Base-by-base conservation (phyloP, 92 coral and sea anemone genomes). In the Hydrozoanthus gracilis region DNA sequence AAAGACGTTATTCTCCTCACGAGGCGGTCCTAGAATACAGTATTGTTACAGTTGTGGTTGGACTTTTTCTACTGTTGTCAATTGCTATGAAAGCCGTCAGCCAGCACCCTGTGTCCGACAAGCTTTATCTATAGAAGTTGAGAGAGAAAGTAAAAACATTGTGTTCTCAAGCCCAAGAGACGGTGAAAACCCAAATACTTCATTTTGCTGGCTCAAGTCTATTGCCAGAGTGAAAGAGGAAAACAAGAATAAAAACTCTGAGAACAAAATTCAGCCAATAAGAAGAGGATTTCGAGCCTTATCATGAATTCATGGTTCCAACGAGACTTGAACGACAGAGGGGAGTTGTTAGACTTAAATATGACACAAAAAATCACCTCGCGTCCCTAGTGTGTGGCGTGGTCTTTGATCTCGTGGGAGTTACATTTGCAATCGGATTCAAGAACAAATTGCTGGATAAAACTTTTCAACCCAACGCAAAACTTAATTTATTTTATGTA, bases 61-160 rank as follows among this genome's bases (percentile, higher is more conserved):
- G 73, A 0, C 27, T 64, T 2, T 79, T 79, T 62, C 48, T 79
- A 0, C 73, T 79, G 4, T 50, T 79, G 35, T 61, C 84, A 7
- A 46, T 79, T 62, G 73, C 84, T 7, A 61, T 79, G 84, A 79
- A 79, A 62, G 71, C 84, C 3, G 10, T 79, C 72, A 79, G 55
- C 39, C 52, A 79, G 20, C 55, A 62, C 39, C 15, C 58, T 2
- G 6, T 49, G 58, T 39, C 68, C 15, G 84, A 66, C 18, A 27
- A 64, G 18, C 54, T 79, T 54, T 79, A 62, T 1, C 6, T 61
- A 7, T 79, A 62, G 44, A 78, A 64, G 61, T 12, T 39, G 20
- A 48, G 44, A 9, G 8, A 61, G 71, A 8, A 3, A 64, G 56
- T 1, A 58, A 39, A 4, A n/a, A 15, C 27, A 48, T 1, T 17